Conservation (phyloP, 1,140 invertebrate genomes). For the Penaeus vannamei region DNA sequence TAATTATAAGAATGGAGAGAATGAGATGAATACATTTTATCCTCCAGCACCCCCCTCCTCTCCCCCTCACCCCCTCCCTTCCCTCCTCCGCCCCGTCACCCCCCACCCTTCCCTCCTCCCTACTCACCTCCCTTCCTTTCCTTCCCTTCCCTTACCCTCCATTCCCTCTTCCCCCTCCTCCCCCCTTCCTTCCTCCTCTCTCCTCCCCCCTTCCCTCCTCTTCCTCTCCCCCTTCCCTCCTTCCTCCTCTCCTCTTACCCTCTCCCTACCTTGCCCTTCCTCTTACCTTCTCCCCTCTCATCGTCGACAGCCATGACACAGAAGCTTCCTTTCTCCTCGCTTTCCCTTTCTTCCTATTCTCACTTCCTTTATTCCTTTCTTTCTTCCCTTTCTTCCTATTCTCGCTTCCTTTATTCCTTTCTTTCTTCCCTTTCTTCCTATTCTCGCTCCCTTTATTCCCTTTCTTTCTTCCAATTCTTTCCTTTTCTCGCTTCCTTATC, state of each 20-base stretch:
- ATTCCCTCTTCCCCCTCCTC: background rate
- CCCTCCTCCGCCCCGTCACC: background rate
- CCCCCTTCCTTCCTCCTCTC: background rate
- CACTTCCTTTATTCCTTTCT: background rate
- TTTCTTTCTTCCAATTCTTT: too few relatives aligned
- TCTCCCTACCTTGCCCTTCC: background rate
- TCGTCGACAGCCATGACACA: background rate
- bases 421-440: background rate
- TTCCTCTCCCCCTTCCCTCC: background rate
- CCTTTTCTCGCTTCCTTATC: too few relatives aligned
- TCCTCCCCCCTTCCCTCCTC: background rate
- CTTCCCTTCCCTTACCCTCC: background rate
- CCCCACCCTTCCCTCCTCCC: background rate
- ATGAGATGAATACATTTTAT: background rate
- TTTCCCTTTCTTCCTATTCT: too few relatives aligned
- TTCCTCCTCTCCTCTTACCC: background rate
- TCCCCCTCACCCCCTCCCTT: background rate
- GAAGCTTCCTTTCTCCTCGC: background rate
- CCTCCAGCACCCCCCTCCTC: background rate
- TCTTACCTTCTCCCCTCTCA: background rate
- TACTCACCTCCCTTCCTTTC: background rate
- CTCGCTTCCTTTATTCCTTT: background rate
- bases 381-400: background rate
- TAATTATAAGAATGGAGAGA: background rate
- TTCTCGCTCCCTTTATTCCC: too few relatives aligned